Base-by-base conservation (phyloP, 2,888 invertebrate species). In the Iselma pallidipennis region DNA sequence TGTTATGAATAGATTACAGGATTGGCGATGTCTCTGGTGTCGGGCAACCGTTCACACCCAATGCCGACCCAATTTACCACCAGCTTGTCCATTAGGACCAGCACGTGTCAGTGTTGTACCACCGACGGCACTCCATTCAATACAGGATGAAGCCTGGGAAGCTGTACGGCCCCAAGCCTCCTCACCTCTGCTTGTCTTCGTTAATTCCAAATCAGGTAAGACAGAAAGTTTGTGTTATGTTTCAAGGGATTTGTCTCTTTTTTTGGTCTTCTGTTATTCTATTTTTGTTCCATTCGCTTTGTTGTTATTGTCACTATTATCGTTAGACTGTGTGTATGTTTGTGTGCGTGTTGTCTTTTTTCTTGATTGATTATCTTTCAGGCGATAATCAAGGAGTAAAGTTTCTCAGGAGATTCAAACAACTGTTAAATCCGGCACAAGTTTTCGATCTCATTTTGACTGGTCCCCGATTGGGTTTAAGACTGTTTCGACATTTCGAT, bases 321-420 rank as follows among this genome's bases (percentile, higher is more conserved):
- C n/a, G n/a, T n/a, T n/a, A n/a, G n/a, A n/a, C n/a, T n/a, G n/a
- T 7, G 16, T n/a, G 16, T 14, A 16, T 14, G 19, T 5, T 49
- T 49, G 23, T 12, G 33, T 12, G 31, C n/a, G n/a, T n/a, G n/a
- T n/a, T n/a, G n/a, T n/a, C n/a, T n/a, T n/a, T n/a, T n/a, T n/a
- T n/a, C n/a, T n/a, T n/a, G n/a, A n/a, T n/a, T n/a, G n/a, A n/a
- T n/a, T 29, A 21, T 45, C 4, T 73, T 73, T 45, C 71, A 87
- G 96, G 98, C 73, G 98, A 98, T 86, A 97, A 96, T 85, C 98
- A 98, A 82, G 98, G 98, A 66, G 91, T 97, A 29, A 95, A 96
- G 83, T 97, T 98, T 85, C 87, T 98, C 68, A 87, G 96, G 56
- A 89, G 96, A 67, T 97, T 98, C 84, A 95, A 94, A 81, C 96